These are phyloP conservation scores for Henricia sp. DNA, from an alignment of 53 echinoderm and acorn worm species.

Conservation along the genomic window DNA sequence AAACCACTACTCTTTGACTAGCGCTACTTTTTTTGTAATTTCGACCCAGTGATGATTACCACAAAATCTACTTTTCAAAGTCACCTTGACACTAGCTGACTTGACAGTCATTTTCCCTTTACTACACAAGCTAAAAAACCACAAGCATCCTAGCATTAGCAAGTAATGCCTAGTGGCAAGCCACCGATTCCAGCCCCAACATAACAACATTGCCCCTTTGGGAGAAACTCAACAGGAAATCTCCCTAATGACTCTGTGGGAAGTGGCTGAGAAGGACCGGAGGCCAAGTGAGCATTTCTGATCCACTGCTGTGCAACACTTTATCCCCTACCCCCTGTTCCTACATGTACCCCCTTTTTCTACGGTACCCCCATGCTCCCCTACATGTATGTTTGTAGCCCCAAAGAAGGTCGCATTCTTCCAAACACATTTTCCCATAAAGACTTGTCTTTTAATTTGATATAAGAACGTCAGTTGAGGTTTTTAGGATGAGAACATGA, in stretches of 20 bases:
- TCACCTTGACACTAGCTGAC: too few species aligned
- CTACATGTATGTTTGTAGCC: not conserved
- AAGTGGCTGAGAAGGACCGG: conserved; percentile 5
- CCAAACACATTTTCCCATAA: not conserved
- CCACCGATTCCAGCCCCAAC: not conserved
- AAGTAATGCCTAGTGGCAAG: too few species aligned
- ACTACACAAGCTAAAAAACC: too few species aligned
- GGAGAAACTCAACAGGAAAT: conserved; percentile 24
- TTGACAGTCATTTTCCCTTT: too few species aligned
- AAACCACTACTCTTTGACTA: too few species aligned
- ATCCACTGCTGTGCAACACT: not conserved
- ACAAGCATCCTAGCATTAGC: too few species aligned
- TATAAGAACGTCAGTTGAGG: not conserved
- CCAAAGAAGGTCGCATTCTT: not conserved
- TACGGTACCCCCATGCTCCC: not conserved
- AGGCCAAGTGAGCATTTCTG: not conserved
- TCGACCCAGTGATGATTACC: too few species aligned
- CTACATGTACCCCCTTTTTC: not conserved
- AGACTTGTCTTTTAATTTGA: not conserved
- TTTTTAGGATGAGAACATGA: not conserved
- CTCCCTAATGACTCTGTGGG: conserved; percentile 34
- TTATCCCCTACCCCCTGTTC: not conserved
- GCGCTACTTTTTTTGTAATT: too few species aligned
- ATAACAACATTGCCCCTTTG: conserved; percentile 34
- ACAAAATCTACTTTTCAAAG: too few species aligned